Base-by-base conservation (phyloP, 2,113 vertebrate genomes). In the Toxotes jaculatrix region DNA sequence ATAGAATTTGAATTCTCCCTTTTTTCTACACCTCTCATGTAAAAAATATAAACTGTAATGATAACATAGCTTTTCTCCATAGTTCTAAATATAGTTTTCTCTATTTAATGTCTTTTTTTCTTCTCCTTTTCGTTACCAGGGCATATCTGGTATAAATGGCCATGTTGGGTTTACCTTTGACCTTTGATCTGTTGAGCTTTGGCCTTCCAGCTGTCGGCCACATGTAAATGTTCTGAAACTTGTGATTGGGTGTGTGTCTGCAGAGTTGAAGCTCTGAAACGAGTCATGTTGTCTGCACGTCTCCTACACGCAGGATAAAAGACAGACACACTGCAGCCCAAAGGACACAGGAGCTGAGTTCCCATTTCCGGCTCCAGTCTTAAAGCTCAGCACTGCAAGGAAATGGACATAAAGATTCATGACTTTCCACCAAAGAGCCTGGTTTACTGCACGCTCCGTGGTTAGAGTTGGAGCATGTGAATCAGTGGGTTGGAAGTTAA, bases 351-450 rank as follows among this genome's bases (percentile, higher is more conserved):
- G 64, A 60, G 87, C 42, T 21, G 73, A 8, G 80, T 57, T 84
- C 83, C 81, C 79, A 89, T 88, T 93, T 93, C 93, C 93, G 91
- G 87, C 81, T 77, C 42, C 68, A 74, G 73, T 71, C 76, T 86
- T 91, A 75, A 87, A 88, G 82, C 63, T 70, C n/a, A 77, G 57
- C 53, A 59, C 60, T 60, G 79, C 61, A 61, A 57, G 42, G 83
- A 90, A 79, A 82, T 7, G 55, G 70, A 90, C 90, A 78, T 89
- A 90, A 93, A 93, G 80, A 91, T 91, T 93, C 81, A 92, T 23
- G 82, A 83, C 83, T 77, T 51, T 80, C 67, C 70, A 49, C 72
- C 72, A 56, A n/a, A 78, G 45, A 81, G 64, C 14, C 32, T 2
- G 12, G 34, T 90, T 88, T 87, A 87, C 85, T 61, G 36, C 83